phyloP scores from a whole-genome alignment of 2,113 vertebrate species.

The Platichthys flesus region DNA sequence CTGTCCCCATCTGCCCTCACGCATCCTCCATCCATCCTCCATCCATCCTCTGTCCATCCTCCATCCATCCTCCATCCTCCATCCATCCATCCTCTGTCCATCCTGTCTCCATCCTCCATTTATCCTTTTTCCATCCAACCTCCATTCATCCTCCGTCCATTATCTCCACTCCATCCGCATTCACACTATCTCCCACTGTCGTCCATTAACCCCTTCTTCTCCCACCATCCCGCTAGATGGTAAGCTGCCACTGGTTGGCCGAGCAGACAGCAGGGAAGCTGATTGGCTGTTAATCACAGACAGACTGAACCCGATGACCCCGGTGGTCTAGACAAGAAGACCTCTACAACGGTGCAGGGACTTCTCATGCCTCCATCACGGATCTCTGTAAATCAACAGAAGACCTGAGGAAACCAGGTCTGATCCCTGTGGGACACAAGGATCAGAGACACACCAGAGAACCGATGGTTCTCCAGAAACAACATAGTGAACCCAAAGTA shows the following conservation, averaged over 20 bases:
- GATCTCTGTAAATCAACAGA: background rate
- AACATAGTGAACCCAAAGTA: no score
- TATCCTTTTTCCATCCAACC: background rate
- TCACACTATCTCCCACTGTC: no score
- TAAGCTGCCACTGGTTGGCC: background rate
- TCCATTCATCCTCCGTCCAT: no score
- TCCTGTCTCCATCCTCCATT: background rate
- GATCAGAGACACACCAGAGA: no score
- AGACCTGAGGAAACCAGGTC: background rate
- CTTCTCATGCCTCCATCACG: background rate
- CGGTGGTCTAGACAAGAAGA: background rate
- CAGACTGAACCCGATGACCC: constrained; percentile 41
- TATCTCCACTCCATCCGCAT: no score
- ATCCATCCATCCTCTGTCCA: background rate
- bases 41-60: background rate
- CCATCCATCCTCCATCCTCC: background rate
- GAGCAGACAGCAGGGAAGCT: background rate
- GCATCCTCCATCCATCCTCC: no score
- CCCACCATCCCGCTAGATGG: no score
- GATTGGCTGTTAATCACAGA: constrained; percentile 4
- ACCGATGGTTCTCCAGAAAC: background rate
- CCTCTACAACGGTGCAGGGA: background rate
- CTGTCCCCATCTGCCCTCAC: no score
- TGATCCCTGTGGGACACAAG: constrained; percentile 27
- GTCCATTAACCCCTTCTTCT: no score